Evolutionary conservation across 2,888 invertebrate species (phyloP), one percentile per base, ranked within the genome.

Genomic region (Proisotoma minuta): DNA sequence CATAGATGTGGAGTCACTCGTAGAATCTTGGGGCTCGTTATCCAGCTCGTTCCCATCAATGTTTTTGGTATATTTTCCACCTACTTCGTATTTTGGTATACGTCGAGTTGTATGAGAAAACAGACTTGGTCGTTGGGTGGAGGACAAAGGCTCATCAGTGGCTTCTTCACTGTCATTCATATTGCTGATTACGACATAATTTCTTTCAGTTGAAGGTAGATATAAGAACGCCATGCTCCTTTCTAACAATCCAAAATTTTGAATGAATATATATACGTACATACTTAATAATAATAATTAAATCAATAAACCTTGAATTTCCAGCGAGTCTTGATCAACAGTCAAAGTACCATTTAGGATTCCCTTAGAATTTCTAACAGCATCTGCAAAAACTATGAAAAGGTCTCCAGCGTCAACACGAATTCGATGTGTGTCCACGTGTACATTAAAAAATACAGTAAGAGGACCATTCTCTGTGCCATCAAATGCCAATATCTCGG

Each of bases 401-500:
- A 91, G 82, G 75, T 90, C 89, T 15, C 85, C 76, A 18, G 77
- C 75, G 52, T 77, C 77, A 12, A 77, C 73, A 43, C 76, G 74
- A 29, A 76, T 74, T 57, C 76, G 75, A 23, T 75, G 75, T 4
- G 90, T 88, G 79, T 92, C 89, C 75, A 93, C 89, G 59, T 87
- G 86, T 58, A 92, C 82, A 76, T 91, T 90, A 76, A 93, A 92
- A 76, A 91, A 90, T 0, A 93, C 87, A 52, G 88, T 84, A 57
- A 90, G 81, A 65, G 89, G 88, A 61, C 85, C 83, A 40, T 83
- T 84, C 74, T 86, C 86, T 82, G 80, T 91, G 91, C 88, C 90
- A 78, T 92, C 91, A 57, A 92, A 82, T 23, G 91, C 91, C 57
- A 92, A 81, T 60, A 91, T 85, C 76, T 92, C 91, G 27, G 87